Percentiles rank a stretch among this genome's conserved stretches.
Conservation (phyloP, 2,888 invertebrate genomes). For the Callimorpha dominula region DNA sequence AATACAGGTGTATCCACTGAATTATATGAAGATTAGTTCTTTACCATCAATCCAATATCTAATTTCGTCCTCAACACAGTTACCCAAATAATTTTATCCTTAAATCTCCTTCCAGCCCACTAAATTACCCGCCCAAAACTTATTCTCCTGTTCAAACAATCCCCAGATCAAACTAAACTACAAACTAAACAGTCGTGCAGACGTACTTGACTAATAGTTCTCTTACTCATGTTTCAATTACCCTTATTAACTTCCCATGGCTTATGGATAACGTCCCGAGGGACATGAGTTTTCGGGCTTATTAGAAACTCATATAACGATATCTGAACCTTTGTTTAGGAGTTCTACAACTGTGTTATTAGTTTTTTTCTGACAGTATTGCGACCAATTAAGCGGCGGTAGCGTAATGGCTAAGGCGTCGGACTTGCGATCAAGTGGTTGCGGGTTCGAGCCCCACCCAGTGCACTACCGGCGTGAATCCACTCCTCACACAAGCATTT, state of each 20-base stretch:
- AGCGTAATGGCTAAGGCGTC: too few relatives aligned
- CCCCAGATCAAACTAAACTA: constrained; percentile 17
- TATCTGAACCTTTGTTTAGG: not conserved
- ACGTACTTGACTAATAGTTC: constrained; percentile 10
- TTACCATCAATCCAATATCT: not conserved
- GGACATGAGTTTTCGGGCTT: constrained; percentile 19
- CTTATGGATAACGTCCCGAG: constrained; percentile 25
- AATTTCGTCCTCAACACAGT: not conserved
- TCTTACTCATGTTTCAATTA: constrained; percentile 25
- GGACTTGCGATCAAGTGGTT: too few relatives aligned
- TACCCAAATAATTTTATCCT: constrained; percentile 8
- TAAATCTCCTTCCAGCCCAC: not conserved
- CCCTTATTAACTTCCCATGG: constrained; percentile 33
- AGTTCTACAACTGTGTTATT: not conserved
- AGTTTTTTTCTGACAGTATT: not conserved
- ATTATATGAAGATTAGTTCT: not conserved
- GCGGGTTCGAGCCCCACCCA: too few relatives aligned
- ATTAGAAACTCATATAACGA: constrained; percentile 23
- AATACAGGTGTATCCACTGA: too few relatives aligned
- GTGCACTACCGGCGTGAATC: too few relatives aligned
- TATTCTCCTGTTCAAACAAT: constrained; percentile 20
- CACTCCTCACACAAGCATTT: too few relatives aligned
- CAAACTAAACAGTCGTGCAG: constrained; percentile 11
- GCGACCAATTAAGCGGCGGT: too few relatives aligned
- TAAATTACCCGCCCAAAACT: constrained; percentile 18